phyloP scores from a whole-genome alignment of 2,888 invertebrate species.

The Ectemnius cavifrons region DNA sequence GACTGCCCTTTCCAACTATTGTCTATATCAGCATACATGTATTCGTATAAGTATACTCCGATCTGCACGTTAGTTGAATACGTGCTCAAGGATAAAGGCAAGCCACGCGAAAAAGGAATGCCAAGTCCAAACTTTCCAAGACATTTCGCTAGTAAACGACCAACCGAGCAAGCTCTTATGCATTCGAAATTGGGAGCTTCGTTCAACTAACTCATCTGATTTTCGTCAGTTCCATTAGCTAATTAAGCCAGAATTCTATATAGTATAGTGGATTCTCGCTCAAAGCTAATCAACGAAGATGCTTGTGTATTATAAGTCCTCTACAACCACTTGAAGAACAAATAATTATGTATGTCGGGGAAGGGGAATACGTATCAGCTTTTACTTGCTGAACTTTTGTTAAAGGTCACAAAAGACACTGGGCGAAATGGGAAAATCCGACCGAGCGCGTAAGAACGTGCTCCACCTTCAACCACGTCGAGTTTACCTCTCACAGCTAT shows the following conservation, averaged over 20 bases:
- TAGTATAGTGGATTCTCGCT: too few relatives aligned
- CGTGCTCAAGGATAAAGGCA: too few relatives aligned
- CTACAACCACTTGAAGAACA: too few relatives aligned
- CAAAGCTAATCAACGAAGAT: too few relatives aligned
- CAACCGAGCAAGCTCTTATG: not conserved
- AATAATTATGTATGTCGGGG: too few relatives aligned
- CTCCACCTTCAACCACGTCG: not conserved
- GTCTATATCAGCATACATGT: too few relatives aligned
- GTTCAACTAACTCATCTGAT: constrained; percentile 20
- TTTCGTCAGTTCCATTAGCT: constrained; percentile 32
- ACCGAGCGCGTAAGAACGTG: not conserved
- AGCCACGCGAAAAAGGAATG: not conserved
- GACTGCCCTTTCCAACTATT: too few relatives aligned
- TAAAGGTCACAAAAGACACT: not conserved
- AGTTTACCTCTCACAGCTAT: too few relatives aligned
- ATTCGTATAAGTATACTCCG: too few relatives aligned
- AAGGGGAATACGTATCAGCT: constrained; percentile 2
- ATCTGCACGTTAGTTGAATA: too few relatives aligned
- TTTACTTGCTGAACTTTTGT: constrained; percentile 19
- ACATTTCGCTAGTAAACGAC: constrained; percentile 7
- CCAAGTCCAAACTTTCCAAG: constrained; percentile 7
- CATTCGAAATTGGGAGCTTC: not conserved
- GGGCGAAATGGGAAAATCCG: constrained; percentile 7
- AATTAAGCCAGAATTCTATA: constrained; percentile 19
- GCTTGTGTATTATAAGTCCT: too few relatives aligned